Percentiles rank a stretch among this genome's conserved stretches.
phyloP scores from a whole-genome alignment of 2,888 invertebrate species.

The Tryphoninae sp. region DNA sequence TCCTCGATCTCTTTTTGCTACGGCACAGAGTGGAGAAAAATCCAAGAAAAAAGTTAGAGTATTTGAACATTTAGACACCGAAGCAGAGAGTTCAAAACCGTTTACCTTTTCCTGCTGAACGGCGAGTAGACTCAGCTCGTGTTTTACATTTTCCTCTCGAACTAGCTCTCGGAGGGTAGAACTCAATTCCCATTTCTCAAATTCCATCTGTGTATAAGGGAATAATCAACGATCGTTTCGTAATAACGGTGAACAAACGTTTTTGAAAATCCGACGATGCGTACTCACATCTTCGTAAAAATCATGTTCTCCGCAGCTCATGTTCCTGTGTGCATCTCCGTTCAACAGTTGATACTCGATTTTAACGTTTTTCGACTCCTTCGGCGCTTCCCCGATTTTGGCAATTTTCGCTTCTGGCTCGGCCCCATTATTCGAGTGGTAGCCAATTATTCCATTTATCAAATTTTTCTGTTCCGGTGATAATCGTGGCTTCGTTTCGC shows the following conservation, averaged over 20 bases:
- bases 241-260: too few relatives aligned
- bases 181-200: slow-evolving; percentile 78
- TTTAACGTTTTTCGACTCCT: slow-evolving; percentile 36
- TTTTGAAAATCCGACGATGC: slow-evolving; percentile 7
- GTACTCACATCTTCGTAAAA: slow-evolving; percentile 74
- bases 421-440: slow-evolving; percentile 41
- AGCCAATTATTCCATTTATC: slow-evolving; percentile 59
- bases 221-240: too few relatives aligned
- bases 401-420: slow-evolving; percentile 32
- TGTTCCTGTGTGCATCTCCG: slow-evolving; percentile 77
- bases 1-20: slow-evolving; percentile 78
- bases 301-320: slow-evolving; percentile 77
- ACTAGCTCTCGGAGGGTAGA: slow-evolving; percentile 76
- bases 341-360: slow-evolving; percentile 73
- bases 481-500: slow-evolving; percentile 33
- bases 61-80: background rate
- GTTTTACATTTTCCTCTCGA: slow-evolving; percentile 76
- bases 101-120: slow-evolving; percentile 77
- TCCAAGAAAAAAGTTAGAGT: background rate
- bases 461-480: slow-evolving; percentile 58
- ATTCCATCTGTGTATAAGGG: slow-evolving; percentile 71
- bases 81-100: too few relatives aligned
- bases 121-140: slow-evolving; percentile 77
- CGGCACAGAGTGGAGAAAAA: slow-evolving; percentile 43
- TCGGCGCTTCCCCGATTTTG: slow-evolving; percentile 27